A percentile compares a stretch with the other conserved stretches of the same genome.
phyloP scores from a whole-genome alignment of 2,113 vertebrate genomes.

The Cervus canadensis region DNA sequence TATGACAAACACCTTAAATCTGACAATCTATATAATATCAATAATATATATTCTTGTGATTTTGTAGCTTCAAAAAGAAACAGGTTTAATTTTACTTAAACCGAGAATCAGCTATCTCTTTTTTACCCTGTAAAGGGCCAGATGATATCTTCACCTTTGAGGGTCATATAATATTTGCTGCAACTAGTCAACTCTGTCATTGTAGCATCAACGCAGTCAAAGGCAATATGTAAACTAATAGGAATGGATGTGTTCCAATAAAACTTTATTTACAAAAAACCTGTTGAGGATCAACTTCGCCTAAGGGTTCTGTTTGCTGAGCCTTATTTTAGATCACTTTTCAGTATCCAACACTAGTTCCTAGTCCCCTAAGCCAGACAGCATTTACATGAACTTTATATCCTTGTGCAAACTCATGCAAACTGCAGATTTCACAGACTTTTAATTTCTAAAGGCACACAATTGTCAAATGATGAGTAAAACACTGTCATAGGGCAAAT shows the following conservation, averaged over 20 bases:
- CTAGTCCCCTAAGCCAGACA: not conserved
- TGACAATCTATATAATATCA: not conserved
- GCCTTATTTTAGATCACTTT: not conserved
- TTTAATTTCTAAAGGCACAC: slow-evolving; percentile 36
- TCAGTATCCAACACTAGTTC: not conserved
- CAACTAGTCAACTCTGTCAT: not conserved
- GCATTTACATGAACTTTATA: slow-evolving; percentile 5
- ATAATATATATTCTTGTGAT: not conserved
- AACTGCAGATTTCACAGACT: not conserved
- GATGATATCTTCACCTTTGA: not conserved
- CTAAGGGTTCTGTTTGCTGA: not conserved
- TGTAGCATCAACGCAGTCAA: not conserved
- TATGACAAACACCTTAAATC: not conserved
- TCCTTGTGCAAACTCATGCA: not conserved
- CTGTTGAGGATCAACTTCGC: not conserved
- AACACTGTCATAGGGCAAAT: not conserved
- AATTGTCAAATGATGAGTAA: slow-evolving; percentile 25
- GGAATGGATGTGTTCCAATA: not conserved
- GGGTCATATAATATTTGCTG: not conserved
- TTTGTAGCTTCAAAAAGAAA: not conserved
- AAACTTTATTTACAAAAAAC: slow-evolving; percentile 15
- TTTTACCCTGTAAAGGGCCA: not conserved
- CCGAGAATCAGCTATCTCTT: not conserved
- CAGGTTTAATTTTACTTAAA: not conserved
- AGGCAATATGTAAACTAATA: not conserved